A percentile compares a stretch with the other conserved stretches of the same genome.
phyloP scores from a whole-genome alignment of 2,888 invertebrate species.

The Ormyrus pomaceus region DNA sequence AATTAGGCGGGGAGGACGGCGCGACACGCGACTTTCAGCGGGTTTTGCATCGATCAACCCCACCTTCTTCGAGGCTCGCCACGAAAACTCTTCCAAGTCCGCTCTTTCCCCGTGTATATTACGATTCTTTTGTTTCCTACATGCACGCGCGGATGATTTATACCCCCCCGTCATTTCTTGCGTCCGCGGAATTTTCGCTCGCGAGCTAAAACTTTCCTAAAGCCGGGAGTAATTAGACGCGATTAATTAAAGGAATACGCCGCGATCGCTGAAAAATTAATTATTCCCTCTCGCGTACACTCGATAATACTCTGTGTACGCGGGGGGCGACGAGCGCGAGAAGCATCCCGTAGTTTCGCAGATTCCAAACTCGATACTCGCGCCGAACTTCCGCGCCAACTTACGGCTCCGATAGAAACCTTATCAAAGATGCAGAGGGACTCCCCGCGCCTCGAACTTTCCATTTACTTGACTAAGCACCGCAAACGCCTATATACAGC shows the following conservation, averaged over 20 bases:
- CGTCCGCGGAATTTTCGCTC: slow-evolving; percentile 13
- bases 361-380: slow-evolving; percentile 52
- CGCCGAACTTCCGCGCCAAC: slow-evolving; percentile 44
- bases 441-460: slow-evolving; percentile 34
- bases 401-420: slow-evolving; percentile 48
- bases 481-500: slow-evolving; percentile 26
- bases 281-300: slow-evolving; percentile 26
- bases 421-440: slow-evolving; percentile 49
- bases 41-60: slow-evolving; percentile 58
- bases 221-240: slow-evolving; percentile 26
- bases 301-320: slow-evolving; percentile 9
- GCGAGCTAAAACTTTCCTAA: slow-evolving; percentile 23
- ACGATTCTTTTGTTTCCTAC: slow-evolving; percentile 45
- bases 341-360: slow-evolving; percentile 56
- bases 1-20: slow-evolving; percentile 62
- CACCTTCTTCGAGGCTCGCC: slow-evolving; percentile 44
- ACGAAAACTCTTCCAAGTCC: slow-evolving; percentile 50
- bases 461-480: slow-evolving; percentile 42
- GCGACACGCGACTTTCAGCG: slow-evolving; percentile 64
- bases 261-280: slow-evolving; percentile 50
- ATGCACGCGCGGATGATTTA: slow-evolving; percentile 39
- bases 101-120: slow-evolving; percentile 19
- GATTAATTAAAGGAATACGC: slow-evolving; percentile 43
- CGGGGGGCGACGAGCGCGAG: slow-evolving; percentile 38
- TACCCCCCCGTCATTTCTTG: slow-evolving; percentile 31